Conservation (phyloP, 2,888 invertebrate genomes). For the Tipula lateralis region DNA sequence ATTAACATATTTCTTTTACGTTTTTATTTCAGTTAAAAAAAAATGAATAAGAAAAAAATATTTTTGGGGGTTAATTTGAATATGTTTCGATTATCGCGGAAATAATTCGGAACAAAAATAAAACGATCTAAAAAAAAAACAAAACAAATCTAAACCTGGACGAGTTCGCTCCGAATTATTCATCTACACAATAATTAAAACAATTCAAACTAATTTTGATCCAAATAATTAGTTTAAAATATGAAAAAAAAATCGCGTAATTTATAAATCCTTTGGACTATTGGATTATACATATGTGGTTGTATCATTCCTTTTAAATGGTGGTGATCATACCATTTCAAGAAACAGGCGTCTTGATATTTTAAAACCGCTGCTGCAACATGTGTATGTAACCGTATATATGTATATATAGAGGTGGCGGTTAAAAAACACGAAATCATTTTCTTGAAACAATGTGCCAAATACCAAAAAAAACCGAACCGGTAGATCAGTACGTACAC, state of each 20-base stretch:
- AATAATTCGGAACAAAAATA: background rate
- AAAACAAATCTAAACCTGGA: background rate
- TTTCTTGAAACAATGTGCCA: slow-evolving; percentile 19
- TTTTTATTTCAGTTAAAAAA: slow-evolving; percentile 6
- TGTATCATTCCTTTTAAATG: background rate
- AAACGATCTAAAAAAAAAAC: background rate
- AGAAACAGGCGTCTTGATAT: background rate
- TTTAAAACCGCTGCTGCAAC: background rate
- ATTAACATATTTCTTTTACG: slow-evolving; percentile 15
- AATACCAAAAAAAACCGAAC: background rate
- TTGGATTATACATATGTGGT: slow-evolving; percentile 11
- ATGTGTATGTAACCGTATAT: background rate
- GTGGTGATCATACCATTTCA: background rate
- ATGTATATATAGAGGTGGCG: background rate
- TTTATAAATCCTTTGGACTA: background rate
- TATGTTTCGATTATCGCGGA: background rate
- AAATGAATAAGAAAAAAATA: background rate
- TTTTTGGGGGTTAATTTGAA: background rate
- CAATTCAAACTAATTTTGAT: background rate
- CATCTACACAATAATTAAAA: background rate
- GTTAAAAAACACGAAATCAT: background rate
- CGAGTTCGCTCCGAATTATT: background rate
- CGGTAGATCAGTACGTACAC: background rate
- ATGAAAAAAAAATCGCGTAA: background rate
- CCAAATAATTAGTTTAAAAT: background rate